phyloP scores from a whole-genome alignment of 2,113 vertebrate genomes.

The Pundamilia nyererei region DNA sequence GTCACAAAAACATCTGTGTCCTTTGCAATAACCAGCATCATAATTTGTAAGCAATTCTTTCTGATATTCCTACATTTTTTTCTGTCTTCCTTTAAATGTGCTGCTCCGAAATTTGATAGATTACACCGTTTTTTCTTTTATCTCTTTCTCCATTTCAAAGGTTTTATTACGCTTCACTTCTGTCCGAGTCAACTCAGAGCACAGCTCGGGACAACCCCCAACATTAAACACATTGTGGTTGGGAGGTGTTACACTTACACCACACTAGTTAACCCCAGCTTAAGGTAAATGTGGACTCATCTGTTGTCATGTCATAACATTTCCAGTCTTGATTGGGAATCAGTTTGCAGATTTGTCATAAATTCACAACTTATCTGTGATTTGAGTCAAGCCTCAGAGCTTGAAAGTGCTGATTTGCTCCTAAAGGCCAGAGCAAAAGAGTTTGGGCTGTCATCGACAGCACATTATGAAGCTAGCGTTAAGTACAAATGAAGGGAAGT shows the following conservation, averaged over 20 bases:
- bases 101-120: neutral
- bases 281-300: constrained; percentile 38
- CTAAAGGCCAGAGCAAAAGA: neutral
- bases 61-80: neutral
- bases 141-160: constrained; percentile 34
- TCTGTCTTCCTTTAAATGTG: neutral
- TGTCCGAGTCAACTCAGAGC: neutral
- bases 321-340: neutral
- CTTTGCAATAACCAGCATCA: neutral
- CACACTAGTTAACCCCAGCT: constrained; percentile 49
- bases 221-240: constrained; percentile 69
- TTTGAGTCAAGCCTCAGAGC: neutral
- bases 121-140: neutral
- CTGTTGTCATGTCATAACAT: neutral
- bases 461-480: neutral
- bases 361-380: neutral
- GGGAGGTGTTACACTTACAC: constrained; percentile 70
- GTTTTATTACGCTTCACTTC: constrained; percentile 25
- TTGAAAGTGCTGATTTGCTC: neutral
- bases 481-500: neutral
- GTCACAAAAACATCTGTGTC: neutral
- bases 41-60: constrained; percentile 18
- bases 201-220: constrained; percentile 64
- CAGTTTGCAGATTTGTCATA: neutral
- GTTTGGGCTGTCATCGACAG: neutral